These are phyloP conservation scores for Alca torda DNA, from an alignment of 2,797 vertebrate species.

Conservation along the genomic window DNA sequence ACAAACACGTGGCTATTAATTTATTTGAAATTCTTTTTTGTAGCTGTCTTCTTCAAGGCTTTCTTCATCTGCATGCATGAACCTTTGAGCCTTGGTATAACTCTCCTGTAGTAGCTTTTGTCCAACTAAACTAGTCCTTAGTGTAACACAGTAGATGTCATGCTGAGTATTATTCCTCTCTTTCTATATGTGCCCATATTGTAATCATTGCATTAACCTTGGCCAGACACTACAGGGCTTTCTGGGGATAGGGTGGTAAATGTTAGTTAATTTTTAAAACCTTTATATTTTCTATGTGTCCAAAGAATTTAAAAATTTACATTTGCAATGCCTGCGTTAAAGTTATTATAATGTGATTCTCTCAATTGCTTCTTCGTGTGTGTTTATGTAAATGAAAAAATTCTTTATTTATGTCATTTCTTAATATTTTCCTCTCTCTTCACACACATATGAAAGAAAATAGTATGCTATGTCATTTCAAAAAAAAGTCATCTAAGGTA, in stretches of 20 bases:
- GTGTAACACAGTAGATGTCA: not conserved
- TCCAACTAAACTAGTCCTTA: not conserved
- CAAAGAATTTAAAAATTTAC: not conserved
- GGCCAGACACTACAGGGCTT: not conserved
- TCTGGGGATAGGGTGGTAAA: not conserved
- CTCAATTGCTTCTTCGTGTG: not conserved
- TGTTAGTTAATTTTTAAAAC: not conserved
- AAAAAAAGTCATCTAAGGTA: not conserved
- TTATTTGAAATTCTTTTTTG: not conserved
- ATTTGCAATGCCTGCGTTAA: rapidly evolving
- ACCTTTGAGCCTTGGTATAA: not conserved
- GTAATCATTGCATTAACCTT: not conserved
- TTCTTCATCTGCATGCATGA: not conserved
- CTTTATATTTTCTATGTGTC: not conserved
- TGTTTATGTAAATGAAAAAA: not conserved
- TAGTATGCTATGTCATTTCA: not conserved
- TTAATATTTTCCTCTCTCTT: not conserved
- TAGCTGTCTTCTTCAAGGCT: not conserved
- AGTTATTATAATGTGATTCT: not conserved
- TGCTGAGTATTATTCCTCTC: not conserved
- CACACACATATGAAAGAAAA: not conserved
- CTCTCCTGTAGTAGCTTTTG: not conserved
- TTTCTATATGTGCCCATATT: not conserved
- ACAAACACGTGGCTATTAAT: not conserved
- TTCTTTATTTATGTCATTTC: not conserved